Conservation (phyloP, 1,140 invertebrate genomes). For the Bathynomus jamesi region DNA sequence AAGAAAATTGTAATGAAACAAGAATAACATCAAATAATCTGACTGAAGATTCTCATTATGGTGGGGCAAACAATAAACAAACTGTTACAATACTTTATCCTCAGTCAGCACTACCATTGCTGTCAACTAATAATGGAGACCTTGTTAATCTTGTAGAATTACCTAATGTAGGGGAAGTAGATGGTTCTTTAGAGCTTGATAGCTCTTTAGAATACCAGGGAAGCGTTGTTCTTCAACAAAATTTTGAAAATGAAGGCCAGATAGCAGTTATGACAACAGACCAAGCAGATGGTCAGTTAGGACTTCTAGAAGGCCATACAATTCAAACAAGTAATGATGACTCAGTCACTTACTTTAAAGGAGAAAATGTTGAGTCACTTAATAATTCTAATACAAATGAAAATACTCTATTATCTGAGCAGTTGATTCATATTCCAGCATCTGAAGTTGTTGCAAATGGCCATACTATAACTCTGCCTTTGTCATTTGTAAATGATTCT, state of each 20-base stretch:
- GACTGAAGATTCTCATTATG: background rate
- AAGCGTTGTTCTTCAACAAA: conserved; percentile 17
- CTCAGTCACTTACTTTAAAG: conserved; percentile 13
- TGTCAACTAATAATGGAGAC: conserved; percentile 15
- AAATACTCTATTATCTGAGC: conserved; percentile 19
- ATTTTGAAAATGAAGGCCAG: conserved; percentile 20
- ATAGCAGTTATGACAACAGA: conserved; percentile 23
- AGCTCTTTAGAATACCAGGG: conserved; percentile 11
- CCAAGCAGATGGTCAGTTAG: conserved; percentile 16
- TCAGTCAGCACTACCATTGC: conserved; percentile 18
- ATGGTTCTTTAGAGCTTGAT: conserved; percentile 17
- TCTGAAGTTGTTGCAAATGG: conserved; percentile 18
- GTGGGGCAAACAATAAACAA: background rate
- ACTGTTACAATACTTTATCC: conserved; percentile 24
- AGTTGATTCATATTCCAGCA: conserved; percentile 27
- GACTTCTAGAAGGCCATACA: conserved; percentile 15
- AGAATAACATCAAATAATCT: background rate
- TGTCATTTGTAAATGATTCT: conserved; percentile 25
- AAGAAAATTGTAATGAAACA: background rate
- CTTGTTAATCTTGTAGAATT: conserved; percentile 27
- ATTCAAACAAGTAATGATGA: conserved; percentile 4
- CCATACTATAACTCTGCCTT: conserved; percentile 24
- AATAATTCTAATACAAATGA: conserved; percentile 2
- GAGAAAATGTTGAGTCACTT: conserved; percentile 16
- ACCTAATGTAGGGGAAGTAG: conserved; percentile 14